Evolutionary conservation across 2,888 invertebrate genomes (phyloP).

Genomic region (Hypselothyrea guttata): DNA sequence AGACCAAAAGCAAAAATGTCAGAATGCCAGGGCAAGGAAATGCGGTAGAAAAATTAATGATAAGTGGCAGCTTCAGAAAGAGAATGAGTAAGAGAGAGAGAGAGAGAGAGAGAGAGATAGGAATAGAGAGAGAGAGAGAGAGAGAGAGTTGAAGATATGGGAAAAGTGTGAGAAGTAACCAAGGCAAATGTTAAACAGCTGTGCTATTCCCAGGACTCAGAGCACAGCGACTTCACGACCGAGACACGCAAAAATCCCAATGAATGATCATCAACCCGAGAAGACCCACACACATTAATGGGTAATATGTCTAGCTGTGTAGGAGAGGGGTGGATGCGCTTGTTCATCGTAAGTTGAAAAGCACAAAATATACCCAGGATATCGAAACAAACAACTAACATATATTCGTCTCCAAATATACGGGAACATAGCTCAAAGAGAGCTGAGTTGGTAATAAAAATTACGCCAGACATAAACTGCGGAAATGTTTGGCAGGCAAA

Average conservation of each 20-base stretch:
- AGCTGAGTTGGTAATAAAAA: constrained; percentile 41
- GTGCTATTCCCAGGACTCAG: constrained; percentile 49
- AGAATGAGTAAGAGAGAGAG: too few relatives aligned
- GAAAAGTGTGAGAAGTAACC: constrained; percentile 1
- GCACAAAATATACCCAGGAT: too few relatives aligned
- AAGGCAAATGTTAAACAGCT: constrained; percentile 49
- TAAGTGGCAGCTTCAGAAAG: constrained; percentile 66
- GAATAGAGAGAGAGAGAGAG: constrained; percentile 1
- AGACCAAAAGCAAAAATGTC: constrained; percentile 70
- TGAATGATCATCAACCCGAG: constrained; percentile 60
- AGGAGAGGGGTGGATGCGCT: too few relatives aligned
- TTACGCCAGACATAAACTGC: constrained; percentile 33
- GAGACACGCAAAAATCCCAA: constrained; percentile 69
- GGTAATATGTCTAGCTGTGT: too few relatives aligned
- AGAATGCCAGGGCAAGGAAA: constrained; percentile 72
- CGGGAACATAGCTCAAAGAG: too few relatives aligned
- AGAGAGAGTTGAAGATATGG: too few relatives aligned
- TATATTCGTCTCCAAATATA: too few relatives aligned
- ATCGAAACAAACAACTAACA: too few relatives aligned
- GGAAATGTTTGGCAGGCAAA: constrained; percentile 63
- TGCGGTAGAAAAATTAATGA: constrained; percentile 72
- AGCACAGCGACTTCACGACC: constrained; percentile 57
- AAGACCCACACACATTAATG: neutral
- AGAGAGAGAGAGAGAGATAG: constrained; percentile 18
- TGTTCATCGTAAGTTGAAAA: too few relatives aligned